Evolutionary conservation across 2,797 vertebrate genomes (phyloP).

Genomic region (Thamnophis elegans): DNA sequence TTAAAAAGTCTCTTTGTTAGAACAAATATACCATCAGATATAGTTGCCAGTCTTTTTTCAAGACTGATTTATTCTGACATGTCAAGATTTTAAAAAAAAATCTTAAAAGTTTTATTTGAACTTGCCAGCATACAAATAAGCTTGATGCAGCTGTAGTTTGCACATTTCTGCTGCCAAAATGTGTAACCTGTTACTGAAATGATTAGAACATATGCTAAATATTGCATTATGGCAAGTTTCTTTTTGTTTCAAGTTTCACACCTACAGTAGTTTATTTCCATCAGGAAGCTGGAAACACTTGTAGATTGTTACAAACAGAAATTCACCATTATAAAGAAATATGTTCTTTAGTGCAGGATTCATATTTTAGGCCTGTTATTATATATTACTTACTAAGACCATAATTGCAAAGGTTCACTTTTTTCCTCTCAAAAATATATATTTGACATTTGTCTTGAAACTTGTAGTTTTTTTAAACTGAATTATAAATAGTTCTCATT

Average conservation of each 20-base stretch:
- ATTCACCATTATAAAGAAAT: conserved; percentile 49
- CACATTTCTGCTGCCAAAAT: conserved; percentile 49
- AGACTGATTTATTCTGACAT: conserved; percentile 16
- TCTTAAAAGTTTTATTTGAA: conserved; percentile 24
- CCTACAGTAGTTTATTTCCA: conserved; percentile 48
- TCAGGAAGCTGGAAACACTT: conserved; percentile 37
- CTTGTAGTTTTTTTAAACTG: fast-evolving
- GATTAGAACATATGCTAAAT: conserved; percentile 1
- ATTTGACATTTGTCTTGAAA: neutral
- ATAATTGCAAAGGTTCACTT: neutral
- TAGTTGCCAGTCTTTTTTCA: conserved; percentile 55
- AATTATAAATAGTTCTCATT: neutral
- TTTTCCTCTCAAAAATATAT: neutral
- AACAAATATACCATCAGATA: conserved; percentile 51
- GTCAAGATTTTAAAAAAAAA: conserved; percentile 19
- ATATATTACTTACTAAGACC: conserved; percentile 15
- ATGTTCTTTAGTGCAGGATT: conserved; percentile 46
- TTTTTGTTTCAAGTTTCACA: conserved; percentile 57
- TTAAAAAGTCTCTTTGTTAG: conserved; percentile 31
- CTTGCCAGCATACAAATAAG: conserved; percentile 35
- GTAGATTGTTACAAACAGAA: conserved; percentile 52
- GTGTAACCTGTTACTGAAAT: conserved; percentile 1
- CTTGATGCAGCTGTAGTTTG: conserved; percentile 43
- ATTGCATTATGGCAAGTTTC: conserved; percentile 27
- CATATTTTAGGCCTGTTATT: neutral